Percentiles rank a stretch among this genome's conserved stretches.
Evolutionary conservation across 2,888 invertebrate genomes (phyloP).

Genomic region (Tricholauxania praeusta): DNA sequence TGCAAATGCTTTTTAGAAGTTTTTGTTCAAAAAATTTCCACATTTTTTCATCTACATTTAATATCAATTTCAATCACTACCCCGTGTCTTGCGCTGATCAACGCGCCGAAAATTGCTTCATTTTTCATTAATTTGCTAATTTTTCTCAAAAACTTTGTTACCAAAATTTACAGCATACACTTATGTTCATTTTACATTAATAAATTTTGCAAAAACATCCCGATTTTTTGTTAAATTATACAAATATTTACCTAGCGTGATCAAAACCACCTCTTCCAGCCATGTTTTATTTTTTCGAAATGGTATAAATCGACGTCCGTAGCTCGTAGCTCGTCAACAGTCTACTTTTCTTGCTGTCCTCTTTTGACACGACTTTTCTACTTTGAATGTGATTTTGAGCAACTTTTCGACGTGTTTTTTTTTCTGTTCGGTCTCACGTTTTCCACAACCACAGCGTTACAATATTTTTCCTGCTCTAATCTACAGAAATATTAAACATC

Average conservation of each 20-base stretch:
- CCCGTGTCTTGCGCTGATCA: constrained; percentile 50
- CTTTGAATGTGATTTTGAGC: constrained; percentile 25
- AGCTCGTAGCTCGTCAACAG: constrained; percentile 41
- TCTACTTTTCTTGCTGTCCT: constrained; percentile 38
- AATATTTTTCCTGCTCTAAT: constrained; percentile 19
- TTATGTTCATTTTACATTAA: constrained; percentile 43
- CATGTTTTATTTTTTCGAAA: constrained; percentile 77
- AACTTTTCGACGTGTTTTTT: constrained; percentile 19
- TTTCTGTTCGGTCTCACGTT: neutral
- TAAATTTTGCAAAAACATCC: constrained; percentile 5
- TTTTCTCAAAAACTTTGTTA: neutral
- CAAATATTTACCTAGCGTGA: constrained; percentile 80
- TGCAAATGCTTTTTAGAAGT: no score
- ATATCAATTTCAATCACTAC: constrained; percentile 43
- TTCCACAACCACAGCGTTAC: neutral
- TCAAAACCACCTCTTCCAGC: constrained; percentile 90
- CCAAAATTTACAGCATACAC: neutral
- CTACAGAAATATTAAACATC: neutral
- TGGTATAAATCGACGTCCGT: constrained; percentile 53
- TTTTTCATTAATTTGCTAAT: constrained; percentile 12
- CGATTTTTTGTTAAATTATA: constrained; percentile 28
- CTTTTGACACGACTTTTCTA: constrained; percentile 39
- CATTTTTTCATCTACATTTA: constrained; percentile 16
- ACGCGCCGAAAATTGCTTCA: constrained; percentile 45
- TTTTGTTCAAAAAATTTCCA: constrained; percentile 14